Conservation (phyloP, 2,113 vertebrate species). For the Clarias macrocephalus region DNA sequence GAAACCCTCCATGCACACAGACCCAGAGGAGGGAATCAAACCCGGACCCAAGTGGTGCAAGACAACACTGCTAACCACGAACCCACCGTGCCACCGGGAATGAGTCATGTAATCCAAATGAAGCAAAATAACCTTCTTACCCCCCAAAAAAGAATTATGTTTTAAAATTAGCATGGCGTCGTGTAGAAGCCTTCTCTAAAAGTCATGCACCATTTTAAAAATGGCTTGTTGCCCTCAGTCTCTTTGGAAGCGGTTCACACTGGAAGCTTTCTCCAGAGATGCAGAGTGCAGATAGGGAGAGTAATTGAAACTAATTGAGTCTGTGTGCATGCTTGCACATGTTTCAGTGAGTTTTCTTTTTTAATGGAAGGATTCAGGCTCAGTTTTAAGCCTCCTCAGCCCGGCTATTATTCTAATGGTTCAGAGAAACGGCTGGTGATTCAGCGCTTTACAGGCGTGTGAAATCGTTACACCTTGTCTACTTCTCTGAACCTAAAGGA, state of each 20-base stretch:
- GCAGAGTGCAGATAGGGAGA: conserved; percentile 62
- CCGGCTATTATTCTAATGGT: conserved; percentile 66
- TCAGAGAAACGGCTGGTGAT: conserved; percentile 50
- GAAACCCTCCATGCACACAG: no score
- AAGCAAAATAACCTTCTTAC: conserved; percentile 23
- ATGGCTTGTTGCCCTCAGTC: background rate
- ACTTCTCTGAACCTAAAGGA: conserved; percentile 16
- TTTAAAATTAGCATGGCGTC: conserved; percentile 27
- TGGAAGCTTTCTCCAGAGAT: conserved; percentile 48
- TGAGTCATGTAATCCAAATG: background rate
- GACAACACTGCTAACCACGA: no score
- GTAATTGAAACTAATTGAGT: conserved; percentile 66
- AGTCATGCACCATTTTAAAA: conserved; percentile 7
- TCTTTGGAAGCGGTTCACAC: conserved; percentile 43
- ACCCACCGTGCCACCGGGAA: no score
- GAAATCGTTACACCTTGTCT: conserved; percentile 26
- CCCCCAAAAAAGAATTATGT: background rate
- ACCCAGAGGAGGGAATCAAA: no score
- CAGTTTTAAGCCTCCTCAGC: conserved; percentile 63
- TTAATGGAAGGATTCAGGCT: conserved; percentile 64
- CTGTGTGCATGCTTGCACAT: conserved; percentile 59
- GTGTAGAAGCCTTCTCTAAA: background rate
- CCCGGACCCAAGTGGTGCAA: no score
- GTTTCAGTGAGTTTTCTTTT: conserved; percentile 31
- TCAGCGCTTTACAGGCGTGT: conserved; percentile 53